A percentile compares a stretch with the other conserved stretches of the same genome.
Evolutionary conservation across 2,113 vertebrate genomes (phyloP).

Genomic region (Rynchops niger): DNA sequence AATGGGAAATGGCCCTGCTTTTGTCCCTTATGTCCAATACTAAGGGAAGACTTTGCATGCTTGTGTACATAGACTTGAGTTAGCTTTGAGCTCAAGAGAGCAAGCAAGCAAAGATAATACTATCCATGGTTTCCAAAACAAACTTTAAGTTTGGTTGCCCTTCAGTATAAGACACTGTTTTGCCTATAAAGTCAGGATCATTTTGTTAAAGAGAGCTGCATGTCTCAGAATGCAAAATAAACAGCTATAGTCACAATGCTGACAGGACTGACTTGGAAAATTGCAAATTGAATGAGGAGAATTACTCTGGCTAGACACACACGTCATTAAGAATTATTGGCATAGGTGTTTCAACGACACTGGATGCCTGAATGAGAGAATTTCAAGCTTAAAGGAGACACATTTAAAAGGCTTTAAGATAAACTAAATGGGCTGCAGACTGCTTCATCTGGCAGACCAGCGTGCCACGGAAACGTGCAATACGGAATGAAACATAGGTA

Average conservation of each 20-base stretch:
- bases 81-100: neutral
- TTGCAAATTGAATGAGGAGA: slow-evolving; percentile 64
- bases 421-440: slow-evolving; percentile 58
- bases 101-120: neutral
- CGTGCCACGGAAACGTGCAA: slow-evolving; percentile 49
- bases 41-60: neutral
- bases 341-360: slow-evolving; percentile 25
- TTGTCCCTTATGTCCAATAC: neutral
- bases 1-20: neutral
- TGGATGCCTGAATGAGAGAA: slow-evolving; percentile 59
- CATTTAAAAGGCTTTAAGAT: slow-evolving; percentile 65
- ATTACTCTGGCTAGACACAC: slow-evolving; percentile 70
- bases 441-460: slow-evolving; percentile 56
- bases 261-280: slow-evolving; percentile 68
- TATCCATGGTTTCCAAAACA: neutral
- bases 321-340: slow-evolving; percentile 70
- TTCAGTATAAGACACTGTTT: slow-evolving; percentile 1
- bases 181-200: neutral
- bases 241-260: slow-evolving; percentile 45
- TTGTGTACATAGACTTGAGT: neutral
- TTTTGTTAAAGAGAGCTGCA: slow-evolving; percentile 36
- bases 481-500: slow-evolving; percentile 53
- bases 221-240: slow-evolving; percentile 58
- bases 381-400: slow-evolving; percentile 45
- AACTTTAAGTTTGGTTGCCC: neutral